Conservation (phyloP, 2,113 vertebrate species). For the Clarias macrocephalus region DNA sequence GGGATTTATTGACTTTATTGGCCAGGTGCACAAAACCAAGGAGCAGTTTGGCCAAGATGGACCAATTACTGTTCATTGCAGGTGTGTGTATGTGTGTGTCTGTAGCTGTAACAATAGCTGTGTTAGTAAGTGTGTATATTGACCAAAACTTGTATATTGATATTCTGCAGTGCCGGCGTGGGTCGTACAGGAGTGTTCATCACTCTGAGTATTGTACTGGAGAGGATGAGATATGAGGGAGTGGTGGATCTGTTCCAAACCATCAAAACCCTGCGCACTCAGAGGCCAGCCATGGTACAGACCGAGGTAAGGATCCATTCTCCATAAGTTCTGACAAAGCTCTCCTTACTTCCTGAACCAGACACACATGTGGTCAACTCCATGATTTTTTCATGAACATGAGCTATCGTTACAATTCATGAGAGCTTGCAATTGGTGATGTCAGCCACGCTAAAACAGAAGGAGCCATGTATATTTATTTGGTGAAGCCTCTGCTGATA, state of each 20-base stretch:
- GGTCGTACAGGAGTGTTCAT: constrained; percentile 95
- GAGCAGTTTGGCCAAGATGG: constrained; percentile 98
- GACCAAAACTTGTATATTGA: not conserved
- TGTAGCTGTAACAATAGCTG: not conserved
- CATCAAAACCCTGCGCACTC: constrained; percentile 91
- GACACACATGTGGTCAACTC: not conserved
- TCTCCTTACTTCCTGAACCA: not conserved
- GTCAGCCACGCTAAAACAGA: not conserved
- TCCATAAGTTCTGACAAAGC: not conserved
- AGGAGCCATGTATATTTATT: not conserved
- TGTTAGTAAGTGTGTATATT: constrained; percentile 13
- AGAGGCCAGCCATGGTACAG: constrained; percentile 97
- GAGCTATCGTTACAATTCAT: not conserved
- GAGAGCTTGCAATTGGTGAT: not conserved
- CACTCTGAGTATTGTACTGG: constrained; percentile 93
- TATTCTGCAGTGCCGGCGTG: constrained; percentile 83
- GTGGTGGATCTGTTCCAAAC: constrained; percentile 98
- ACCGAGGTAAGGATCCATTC: constrained; percentile 80
- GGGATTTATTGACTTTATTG: constrained; percentile 97
- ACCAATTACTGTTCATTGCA: constrained; percentile 97
- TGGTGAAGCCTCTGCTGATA: not conserved
- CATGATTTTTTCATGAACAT: not conserved
- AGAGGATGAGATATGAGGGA: constrained; percentile 95
- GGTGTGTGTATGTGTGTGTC: constrained; percentile 68
- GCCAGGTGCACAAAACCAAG: constrained; percentile 98